Evolutionary conservation across 1,140 invertebrate species (phyloP), one percentile per base, ranked within the genome.

Genomic region (Drosophila guanche): DNA sequence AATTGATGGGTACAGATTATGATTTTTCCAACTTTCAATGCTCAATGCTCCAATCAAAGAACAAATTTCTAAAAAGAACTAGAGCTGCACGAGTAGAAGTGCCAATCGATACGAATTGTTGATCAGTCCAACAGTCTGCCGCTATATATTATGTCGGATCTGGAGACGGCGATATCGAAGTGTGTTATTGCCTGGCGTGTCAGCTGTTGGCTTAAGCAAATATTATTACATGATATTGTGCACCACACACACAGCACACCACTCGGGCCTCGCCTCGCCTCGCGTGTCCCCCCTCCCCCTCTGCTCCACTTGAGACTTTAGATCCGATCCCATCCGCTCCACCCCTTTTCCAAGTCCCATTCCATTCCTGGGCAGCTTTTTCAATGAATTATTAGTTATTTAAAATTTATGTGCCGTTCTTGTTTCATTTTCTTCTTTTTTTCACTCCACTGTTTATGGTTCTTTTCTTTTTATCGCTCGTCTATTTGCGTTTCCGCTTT

Each of bases 371-470:
- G 47, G 10, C 57, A 69, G 52, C 66, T 62, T 86, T 60, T 86
- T 88, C 74, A 78, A 88, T 86, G 83, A 86, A 88, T 88, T 86
- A 88, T 88, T 81, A 86, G 78, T 86, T 86, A 81, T 88, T 88
- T 78, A 25, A 86, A 86, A 85, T 85, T 85, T 85, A 86, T 85
- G 83, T 86, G 57, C 63, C 77, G 60, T 86, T 68, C 63, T 66
- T 51, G 41, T 66, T 72, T 55, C 51, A 53, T 72, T 66, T 29
- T 48, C 22, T 56, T 52, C 27, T 29, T 40, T 20, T 20, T 6
- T 27, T 27, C 25, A 33, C 29, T 27, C 37, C 16, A n/a, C 25
- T 23, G 33, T 23, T 43, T 33, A 52, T 29, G 40, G 33, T 43
- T 65, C n/a, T 58, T 67, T 48, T 80, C 33, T 37, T 73, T 77